Evolutionary conservation across 2,888 invertebrate species (phyloP), one percentile per base, ranked within the genome.

Genomic region (Tachina grossa): DNA sequence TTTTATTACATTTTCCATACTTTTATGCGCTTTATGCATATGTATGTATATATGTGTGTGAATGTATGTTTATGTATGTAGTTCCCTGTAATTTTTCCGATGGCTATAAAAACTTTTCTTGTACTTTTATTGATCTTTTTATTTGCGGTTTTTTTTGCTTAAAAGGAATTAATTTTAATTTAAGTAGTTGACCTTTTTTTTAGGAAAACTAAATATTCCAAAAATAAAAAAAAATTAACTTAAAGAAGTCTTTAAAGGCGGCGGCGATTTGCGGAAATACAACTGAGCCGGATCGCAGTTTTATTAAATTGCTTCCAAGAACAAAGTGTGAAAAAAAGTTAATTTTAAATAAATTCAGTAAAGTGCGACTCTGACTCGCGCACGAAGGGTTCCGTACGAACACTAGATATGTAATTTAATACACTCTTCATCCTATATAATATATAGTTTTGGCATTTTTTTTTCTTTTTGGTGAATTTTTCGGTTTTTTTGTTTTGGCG

Each of bases 1-100:
- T 87, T 76, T 83, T 84, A 81, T 85, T 85, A 79, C 47, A 71
- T 81, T 75, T 81, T 80, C 68, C 53, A 39, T 69, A 51, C 43
- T 51, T 14, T 49, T 57, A 45, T 61, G 19, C 43, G 66, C 55
- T 31, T 31, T 8, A 14, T 16, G 14, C 8, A 45, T 49, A 22
- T n/a, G 51, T 61, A 45, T 79, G 39, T 59, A 49, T 47, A 11
- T 47, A 16, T 43, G 61, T 66, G 59, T 74, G 45, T 49, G 11
- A 14, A 49, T 49, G 5, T 63, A 53, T 47, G 19, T 49, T 53
- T 66, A 59, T 68, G 49, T 68, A 57, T n/a, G 22, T 55, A 76
- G 51, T 71, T 22, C 19, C 6, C 65, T 76, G 16, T 71, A 39
- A 41, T 61, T 79, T 78, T 71, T 43, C 14, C 68, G 55, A 74